phyloP scores from a whole-genome alignment of 2,797 vertebrate species.

The Enteromius viviparus region DNA sequence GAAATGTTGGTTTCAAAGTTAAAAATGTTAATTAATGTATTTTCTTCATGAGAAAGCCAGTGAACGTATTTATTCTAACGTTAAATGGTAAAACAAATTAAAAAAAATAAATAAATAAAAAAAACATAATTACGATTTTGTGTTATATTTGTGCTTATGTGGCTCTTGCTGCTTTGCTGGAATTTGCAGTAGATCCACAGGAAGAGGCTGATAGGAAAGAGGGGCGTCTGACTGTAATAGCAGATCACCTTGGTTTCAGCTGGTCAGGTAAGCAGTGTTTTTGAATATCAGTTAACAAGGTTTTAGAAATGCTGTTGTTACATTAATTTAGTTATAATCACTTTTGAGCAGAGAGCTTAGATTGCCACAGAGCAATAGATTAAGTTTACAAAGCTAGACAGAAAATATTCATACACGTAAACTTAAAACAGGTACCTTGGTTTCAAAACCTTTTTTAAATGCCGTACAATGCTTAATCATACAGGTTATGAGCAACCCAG shows the following conservation, averaged over 20 bases:
- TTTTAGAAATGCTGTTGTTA: not conserved
- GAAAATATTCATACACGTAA: not conserved
- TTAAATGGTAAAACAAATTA: not conserved
- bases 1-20: not conserved
- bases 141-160: slow-evolving; percentile 59
- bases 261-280: slow-evolving; percentile 86
- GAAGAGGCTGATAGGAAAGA: slow-evolving; percentile 89
- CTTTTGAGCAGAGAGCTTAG: not conserved
- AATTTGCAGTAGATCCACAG: slow-evolving; percentile 88
- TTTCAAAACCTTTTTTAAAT: not conserved
- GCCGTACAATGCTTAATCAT: not conserved
- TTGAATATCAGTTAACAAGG: not conserved
- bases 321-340: not conserved
- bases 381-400: not conserved
- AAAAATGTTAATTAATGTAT: not conserved
- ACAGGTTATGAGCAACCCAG: not conserved
- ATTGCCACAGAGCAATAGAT: not conserved
- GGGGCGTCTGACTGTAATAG: slow-evolving; percentile 89
- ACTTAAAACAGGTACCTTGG: not conserved
- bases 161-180: slow-evolving; percentile 77
- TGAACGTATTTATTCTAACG: slow-evolving; percentile 59
- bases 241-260: slow-evolving; percentile 98
- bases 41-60: slow-evolving; percentile 71
- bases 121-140: not conserved
- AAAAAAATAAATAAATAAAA: not conserved